Percentiles rank a stretch among this genome's conserved stretches.
Evolutionary conservation across 2,797 vertebrate species (phyloP).

Genomic region (Vireo griseus): DNA sequence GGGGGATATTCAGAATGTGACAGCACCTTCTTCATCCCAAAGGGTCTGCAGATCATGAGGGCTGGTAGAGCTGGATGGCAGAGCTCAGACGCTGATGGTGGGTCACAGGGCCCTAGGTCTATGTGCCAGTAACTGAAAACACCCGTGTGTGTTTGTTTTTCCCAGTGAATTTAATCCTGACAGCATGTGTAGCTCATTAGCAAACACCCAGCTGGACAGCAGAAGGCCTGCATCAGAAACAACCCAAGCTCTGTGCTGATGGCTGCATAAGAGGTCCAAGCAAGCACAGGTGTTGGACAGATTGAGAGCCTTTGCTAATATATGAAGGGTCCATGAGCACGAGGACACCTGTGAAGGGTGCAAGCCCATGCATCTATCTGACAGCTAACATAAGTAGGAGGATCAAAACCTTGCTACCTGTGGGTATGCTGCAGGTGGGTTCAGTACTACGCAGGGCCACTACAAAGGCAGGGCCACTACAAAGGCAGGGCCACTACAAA

Average conservation of each 20-base stretch:
- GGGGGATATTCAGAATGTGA: fast-evolving
- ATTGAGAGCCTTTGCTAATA: background rate
- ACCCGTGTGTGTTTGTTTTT: background rate
- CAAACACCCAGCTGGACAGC: background rate
- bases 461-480: background rate
- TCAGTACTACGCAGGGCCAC: fast-evolving
- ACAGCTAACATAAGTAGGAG: background rate
- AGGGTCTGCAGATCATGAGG: background rate
- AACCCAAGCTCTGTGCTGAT: background rate
- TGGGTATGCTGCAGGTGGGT: fast-evolving
- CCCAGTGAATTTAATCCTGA: background rate
- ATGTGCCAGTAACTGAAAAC: background rate
- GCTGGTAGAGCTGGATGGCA: background rate
- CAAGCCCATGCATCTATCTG: background rate
- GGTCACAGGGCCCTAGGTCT: background rate
- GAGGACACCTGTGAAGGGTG: background rate
- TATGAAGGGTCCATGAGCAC: background rate
- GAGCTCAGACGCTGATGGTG: background rate
- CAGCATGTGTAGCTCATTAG: background rate
- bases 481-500: background rate
- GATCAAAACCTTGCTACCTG: background rate
- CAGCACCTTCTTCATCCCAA: background rate
- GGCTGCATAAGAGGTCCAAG: background rate
- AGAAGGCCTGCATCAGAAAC: background rate
- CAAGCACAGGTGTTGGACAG: background rate